phyloP scores from a whole-genome alignment of 2,113 vertebrate species.

The Marmota flaviventris region DNA sequence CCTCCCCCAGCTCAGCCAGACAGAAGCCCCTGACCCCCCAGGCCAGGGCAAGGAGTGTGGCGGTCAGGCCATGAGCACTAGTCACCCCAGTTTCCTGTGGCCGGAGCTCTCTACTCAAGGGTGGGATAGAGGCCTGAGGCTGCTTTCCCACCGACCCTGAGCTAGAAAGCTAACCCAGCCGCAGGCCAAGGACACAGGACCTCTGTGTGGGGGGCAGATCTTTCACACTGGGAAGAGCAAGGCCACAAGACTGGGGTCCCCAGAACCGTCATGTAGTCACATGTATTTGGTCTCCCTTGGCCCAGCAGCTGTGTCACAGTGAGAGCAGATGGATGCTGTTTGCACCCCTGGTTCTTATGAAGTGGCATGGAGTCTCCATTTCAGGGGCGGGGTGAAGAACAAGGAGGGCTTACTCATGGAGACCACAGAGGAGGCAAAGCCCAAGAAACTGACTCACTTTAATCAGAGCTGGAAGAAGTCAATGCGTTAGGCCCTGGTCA shows the following conservation, averaged over 20 bases:
- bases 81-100: not conserved
- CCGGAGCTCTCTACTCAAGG: no score
- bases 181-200: rapidly evolving
- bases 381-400: not conserved
- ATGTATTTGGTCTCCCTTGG: no score
- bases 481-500: not conserved
- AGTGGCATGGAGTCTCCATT: not conserved
- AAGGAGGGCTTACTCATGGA: not conserved
- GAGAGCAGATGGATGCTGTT: not conserved
- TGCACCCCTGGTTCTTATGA: not conserved
- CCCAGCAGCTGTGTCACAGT: not conserved
- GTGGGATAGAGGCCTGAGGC: not conserved
- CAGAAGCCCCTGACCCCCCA: rapidly evolving
- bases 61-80: no score
- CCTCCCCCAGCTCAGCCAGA: not conserved
- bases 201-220: not conserved
- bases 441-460: not conserved
- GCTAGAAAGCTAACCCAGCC: not conserved
- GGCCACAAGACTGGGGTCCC: not conserved
- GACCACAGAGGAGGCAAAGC: not conserved
- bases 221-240: not conserved
- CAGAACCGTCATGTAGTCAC: no score
- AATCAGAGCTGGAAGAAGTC: not conserved
- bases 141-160: not conserved
- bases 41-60: no score